Conservation (phyloP, 1,140 invertebrate species). For the Drosophila nebulosa region DNA sequence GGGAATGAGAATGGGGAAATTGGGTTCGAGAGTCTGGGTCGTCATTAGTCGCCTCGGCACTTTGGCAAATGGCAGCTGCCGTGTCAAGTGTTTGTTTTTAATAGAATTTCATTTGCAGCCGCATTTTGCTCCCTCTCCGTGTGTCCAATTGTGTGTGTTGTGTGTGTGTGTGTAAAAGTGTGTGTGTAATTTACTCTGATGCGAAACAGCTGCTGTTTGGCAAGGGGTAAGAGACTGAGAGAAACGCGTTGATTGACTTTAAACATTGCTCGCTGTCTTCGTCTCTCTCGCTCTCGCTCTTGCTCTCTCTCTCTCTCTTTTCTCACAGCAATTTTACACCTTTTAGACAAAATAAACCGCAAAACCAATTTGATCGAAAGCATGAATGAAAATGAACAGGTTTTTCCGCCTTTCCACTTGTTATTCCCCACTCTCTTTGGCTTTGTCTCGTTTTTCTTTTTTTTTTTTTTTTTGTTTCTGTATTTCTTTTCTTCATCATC, state of each 20-base stretch:
- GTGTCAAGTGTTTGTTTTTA: conserved; percentile 77
- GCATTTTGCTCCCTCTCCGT: conserved; percentile 29
- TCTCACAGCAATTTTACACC: conserved; percentile 62
- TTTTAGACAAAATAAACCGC: conserved; percentile 35
- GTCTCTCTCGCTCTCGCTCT: background rate
- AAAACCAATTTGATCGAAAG: conserved; percentile 60
- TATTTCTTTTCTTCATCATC: background rate
- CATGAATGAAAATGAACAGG: conserved; percentile 75
- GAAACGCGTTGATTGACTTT: conserved; percentile 61
- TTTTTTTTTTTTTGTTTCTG: too few species aligned
- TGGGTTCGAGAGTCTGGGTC: conserved; percentile 26
- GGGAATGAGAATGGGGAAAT: too few species aligned
- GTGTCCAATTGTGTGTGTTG: background rate
- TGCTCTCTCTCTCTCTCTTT: background rate
- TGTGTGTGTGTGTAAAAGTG: background rate
- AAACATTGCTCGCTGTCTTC: conserved; percentile 47
- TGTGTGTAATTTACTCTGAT: conserved; percentile 68
- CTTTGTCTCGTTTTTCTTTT: too few species aligned
- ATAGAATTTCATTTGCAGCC: conserved; percentile 74
- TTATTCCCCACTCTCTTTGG: background rate
- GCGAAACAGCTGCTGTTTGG: conserved; percentile 56
- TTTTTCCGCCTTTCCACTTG: conserved; percentile 18
- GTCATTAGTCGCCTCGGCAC: conserved; percentile 56
- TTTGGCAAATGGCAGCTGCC: conserved; percentile 58
- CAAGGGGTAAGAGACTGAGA: background rate